Base-by-base conservation (phyloP, 2,797 vertebrate genomes). In the Paramormyrops hopkinsi region DNA sequence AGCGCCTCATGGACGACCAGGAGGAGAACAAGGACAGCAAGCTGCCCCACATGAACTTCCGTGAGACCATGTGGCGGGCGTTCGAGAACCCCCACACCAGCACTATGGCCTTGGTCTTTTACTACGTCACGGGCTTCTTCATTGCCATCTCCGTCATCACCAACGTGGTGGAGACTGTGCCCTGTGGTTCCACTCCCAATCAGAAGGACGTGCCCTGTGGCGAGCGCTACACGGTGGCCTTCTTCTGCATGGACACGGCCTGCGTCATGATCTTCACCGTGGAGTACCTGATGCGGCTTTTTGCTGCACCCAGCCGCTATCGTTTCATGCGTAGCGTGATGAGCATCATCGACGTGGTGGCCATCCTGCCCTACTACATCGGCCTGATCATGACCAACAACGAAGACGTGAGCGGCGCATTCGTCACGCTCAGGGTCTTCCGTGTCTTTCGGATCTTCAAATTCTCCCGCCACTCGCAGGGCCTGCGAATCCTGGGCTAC, bases 261-360 rank as follows among this genome's bases (percentile, higher is more conserved):
- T 99, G 98, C 0, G 98, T 99, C 91, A 99, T 99, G 98, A 99
- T 99, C 94, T 99, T 99, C 95, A 99, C 98, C 0, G 98, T 99
- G 85, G 98, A 99, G 94, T 99, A 99, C 92, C 97, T 99, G 65
- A 91, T 99, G 90, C 96, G 98, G 84, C 96, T 99, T 59, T 99
- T 99, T 0, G 98, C 98, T 0, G 98, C 98, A 0, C 98, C 98
- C 0, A 99, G 98, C 93, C 98, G 98, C 89, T 99, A 99, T 95
- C 96, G 96, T 29, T 99, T 99, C 95, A 97, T 99, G 94, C 96
- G 98, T 91, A 99, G 98, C 0, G 98, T 99, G 90, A 99, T 99
- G 98, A 99, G 98, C 94, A 99, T 99, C 95, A 99, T 99, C 0
- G 98, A 99, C 0, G 98, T 99, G 92, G 97, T 99, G 94, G 98